Base-by-base conservation (phyloP, 2,888 invertebrate species). In the Dryocosmus kuriphilus region DNA sequence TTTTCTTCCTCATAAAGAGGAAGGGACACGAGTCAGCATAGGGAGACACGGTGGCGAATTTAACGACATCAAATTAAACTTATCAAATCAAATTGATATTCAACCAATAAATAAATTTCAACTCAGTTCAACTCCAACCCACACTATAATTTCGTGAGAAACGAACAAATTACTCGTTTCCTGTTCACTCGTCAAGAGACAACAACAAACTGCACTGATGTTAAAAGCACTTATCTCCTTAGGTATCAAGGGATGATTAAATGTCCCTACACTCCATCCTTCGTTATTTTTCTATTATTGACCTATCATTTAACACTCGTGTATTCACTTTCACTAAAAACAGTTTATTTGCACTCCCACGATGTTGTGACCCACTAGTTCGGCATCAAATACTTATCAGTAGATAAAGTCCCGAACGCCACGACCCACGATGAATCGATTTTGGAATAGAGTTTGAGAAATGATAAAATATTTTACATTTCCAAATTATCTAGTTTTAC, bases 1-100 rank as follows among this genome's bases (percentile, higher is more conserved):
- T 81, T 62, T 63, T 80, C 62, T 60, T 51, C 24, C 63, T 77
- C 76, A 61, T 61, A 51, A 35, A 35, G 74, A 60, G 74, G 74
- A 35, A 35, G 57, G 57, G 24, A 60, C 57, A 27, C 14, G 27
- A 60, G 11, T 60, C 57, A 60, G 24, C 57, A 5, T 19, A 19
- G 46, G n/a, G 46, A 51, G 46, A 16, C 24, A 60, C 57, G 57
- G 16, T 16, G 16, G 27, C 57, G 27, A 27, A 60, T 60, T 60
- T 27, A 16, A 60, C 24, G 27, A 27, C 57, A 71, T 67, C 9
- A 46, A 67, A 38, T 65, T 24, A 65, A 65, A 35, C n/a, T 38
- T 38, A 22, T 65, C 22, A 32, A 22, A n/a, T 63, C 9, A 2
- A 35, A 0, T 67, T 41, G 22, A 38, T 41, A 38, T 67, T 67